Evolutionary conservation across 2,888 invertebrate species (phyloP).

Genomic region (Mechanitis mazaeus): DNA sequence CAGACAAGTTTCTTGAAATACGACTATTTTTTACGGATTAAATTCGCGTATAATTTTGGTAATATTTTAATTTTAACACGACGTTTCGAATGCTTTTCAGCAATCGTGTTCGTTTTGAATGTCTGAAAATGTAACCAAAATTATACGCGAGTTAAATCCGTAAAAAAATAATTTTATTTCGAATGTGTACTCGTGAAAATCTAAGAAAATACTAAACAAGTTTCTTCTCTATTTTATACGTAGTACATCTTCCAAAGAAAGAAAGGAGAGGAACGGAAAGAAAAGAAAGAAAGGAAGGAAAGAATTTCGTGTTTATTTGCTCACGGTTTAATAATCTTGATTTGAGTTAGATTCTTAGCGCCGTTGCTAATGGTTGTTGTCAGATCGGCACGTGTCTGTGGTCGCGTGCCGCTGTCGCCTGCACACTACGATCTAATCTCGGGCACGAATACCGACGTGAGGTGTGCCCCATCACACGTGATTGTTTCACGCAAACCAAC

Average conservation of each 20-base stretch:
- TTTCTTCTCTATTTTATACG: too few relatives aligned
- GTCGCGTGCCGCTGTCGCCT: conserved; percentile 65
- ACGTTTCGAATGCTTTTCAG: too few relatives aligned
- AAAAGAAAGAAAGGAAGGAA: background rate
- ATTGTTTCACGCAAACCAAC: conserved; percentile 54
- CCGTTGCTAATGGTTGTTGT: conserved; percentile 36
- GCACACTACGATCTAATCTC: conserved; percentile 60
- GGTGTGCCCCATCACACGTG: conserved; percentile 73
- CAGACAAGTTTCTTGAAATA: conserved; percentile 3
- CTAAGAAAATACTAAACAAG: too few relatives aligned
- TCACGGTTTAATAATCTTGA: conserved; percentile 30
- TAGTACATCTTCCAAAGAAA: too few relatives aligned
- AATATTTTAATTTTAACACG: too few relatives aligned
- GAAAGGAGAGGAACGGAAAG: too few relatives aligned
- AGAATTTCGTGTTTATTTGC: conserved; percentile 22
- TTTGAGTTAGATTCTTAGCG: conserved; percentile 33
- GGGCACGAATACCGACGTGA: conserved; percentile 64
- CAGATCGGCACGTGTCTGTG: conserved; percentile 38
- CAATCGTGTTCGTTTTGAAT: too few relatives aligned
- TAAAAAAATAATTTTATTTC: too few relatives aligned
- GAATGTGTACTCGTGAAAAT: too few relatives aligned
- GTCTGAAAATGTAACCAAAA: too few relatives aligned
- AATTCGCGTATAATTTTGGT: too few relatives aligned
- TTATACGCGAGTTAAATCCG: too few relatives aligned
- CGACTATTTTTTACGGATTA: background rate